Evolutionary conservation across 2,113 vertebrate species (phyloP), one percentile per base, ranked within the genome.

Genomic region (Puffinus mauretanicus): DNA sequence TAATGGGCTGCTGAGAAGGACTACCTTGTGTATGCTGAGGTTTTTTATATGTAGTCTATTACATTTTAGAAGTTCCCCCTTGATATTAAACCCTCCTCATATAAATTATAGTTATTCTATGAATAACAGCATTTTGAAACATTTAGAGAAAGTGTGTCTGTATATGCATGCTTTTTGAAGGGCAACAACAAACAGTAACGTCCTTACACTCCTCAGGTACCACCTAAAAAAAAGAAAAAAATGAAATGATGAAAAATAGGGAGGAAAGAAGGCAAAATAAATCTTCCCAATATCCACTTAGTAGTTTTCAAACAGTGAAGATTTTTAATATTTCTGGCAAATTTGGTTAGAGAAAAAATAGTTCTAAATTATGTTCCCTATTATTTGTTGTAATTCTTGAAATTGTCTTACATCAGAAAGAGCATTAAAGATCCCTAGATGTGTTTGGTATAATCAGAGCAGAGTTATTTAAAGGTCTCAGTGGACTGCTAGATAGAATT

Each of bases 381-480:
- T 34, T 90, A 40, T 89, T 87, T 87, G 65, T 73, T 91, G 40
- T 26, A 65, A 49, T 87, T 92, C n/a, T 82, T 82, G n/a, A 93
- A 87, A 85, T 38, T 85, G 20, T 70, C 46, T 95, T 70, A 79
- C 14, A 91, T 95, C 54, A 91, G 49, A 96, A 91, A 79, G 49
- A 80, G 21, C 66, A 90, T 80, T 89, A 94, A 87, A 77, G 62
- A 66, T 86, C 54, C 51, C 34, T 82, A 70, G 54, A 70, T 77
- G 70, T 85, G 78, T 80, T 91, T 95, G 83, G 91, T 94, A 87
- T 84, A 94, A 94, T 94, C 93, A 94, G 66, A 89, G 30, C 54
- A 89, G 26, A 92, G 61, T 82, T 96, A 72, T 91, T 94, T 82
- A 95, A 90, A 82, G 36, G 89, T 85, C 95, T 91, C 93, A n/a